Evolutionary conservation across 2,113 vertebrate genomes (phyloP), one percentile per base, ranked within the genome.

Genomic region (Tupaia chinensis): DNA sequence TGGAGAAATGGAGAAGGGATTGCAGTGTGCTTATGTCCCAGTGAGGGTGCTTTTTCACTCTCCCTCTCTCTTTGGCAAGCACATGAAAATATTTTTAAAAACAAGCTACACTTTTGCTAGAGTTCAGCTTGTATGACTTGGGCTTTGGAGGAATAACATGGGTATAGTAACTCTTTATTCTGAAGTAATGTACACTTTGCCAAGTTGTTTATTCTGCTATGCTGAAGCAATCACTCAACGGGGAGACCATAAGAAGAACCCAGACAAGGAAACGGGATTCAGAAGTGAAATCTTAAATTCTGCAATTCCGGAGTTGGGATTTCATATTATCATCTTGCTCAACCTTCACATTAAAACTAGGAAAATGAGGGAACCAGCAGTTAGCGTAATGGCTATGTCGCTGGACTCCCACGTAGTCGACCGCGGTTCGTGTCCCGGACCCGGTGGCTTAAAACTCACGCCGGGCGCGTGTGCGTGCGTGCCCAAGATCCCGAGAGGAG

Each of bases 111-210:
- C n/a, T 91, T 95, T 93, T 61, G 1, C 66, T 80, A 65, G 56
- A 77, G 65, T 32, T 89, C 74, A 82, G 25, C 66, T 65, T 69
- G 27, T 91, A 34, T 85, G 54, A 34, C 54, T 95, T 95, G 61
- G 82, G 54, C 54, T 95, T 95, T 68, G 82, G 13, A 66, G 14
- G 29, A 60, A 84, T 34, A 63, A 25, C 53, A 27, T 7, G 10
- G 91, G 69, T 61, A 84, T 44, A 44, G 80, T 74, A 29, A 69
- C 7, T 73, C 27, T 73, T 68, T 60, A 72, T 61, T 85, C 58
- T n/a, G 56, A 65, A 44, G 53, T 27, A 63, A 90, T 2, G 56
- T 76, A 29, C 44, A 56, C 70, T 54, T 77, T 25, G 65, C 63
- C 27, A 78, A 19, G 27, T n/a, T 19, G 54, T 78, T 80, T 27